These are phyloP conservation scores for Cyanocitta stelleri DNA, from an alignment of 2,113 vertebrate species.

Conservation along the genomic window DNA sequence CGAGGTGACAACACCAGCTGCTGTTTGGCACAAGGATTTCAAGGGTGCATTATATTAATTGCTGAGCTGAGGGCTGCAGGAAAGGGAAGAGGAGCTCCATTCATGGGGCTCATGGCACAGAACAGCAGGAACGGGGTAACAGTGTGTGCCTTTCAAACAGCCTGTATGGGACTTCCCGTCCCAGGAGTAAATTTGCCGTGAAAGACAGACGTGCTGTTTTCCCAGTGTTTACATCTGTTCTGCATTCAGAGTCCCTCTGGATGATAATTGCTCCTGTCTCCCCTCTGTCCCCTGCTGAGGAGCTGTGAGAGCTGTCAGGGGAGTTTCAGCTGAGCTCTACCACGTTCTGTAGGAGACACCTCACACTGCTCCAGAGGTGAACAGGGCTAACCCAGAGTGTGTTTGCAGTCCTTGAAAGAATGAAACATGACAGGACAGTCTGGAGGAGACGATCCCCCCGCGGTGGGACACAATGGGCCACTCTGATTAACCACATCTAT, in stretches of 20 bases:
- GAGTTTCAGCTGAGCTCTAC: neutral
- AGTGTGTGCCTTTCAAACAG: neutral
- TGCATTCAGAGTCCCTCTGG: neutral
- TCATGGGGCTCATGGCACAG: neutral
- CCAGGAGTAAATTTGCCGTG: neutral
- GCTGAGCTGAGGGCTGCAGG: neutral
- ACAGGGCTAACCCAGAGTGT: neutral
- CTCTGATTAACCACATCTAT: neutral
- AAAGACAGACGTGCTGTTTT: neutral
- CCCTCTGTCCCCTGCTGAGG: neutral
- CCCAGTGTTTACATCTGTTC: neutral
- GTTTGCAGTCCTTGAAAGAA: neutral
- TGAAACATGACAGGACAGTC: neutral
- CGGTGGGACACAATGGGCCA: neutral
- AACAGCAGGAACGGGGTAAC: neutral
- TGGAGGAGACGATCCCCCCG: neutral
- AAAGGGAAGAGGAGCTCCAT: neutral
- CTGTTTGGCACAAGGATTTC: neutral
- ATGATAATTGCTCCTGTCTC: slow-evolving; percentile 25
- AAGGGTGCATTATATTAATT: neutral
- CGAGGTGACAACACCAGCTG: neutral
- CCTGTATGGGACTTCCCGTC: neutral
- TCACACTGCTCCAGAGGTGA: neutral
- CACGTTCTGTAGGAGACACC: neutral
- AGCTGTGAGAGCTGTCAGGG: neutral